Percentiles rank a stretch among this genome's conserved stretches.
Conservation (phyloP, 2,797 vertebrate species). For the Gila robusta region DNA sequence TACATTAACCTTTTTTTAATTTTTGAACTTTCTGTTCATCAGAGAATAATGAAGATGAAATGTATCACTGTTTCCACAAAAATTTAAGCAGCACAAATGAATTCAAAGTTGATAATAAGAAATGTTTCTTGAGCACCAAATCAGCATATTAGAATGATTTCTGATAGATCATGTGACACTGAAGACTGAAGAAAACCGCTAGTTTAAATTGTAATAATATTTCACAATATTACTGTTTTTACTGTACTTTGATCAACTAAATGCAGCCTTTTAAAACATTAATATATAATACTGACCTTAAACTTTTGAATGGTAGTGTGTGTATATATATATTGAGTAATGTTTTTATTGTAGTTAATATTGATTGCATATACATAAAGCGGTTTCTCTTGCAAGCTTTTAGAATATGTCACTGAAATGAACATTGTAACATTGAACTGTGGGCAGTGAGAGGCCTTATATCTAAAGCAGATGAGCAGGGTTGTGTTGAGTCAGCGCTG, state of each 20-base stretch:
- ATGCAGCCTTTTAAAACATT: background rate
- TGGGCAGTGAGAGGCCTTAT: background rate
- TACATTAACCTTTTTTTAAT: background rate
- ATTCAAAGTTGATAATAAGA: background rate
- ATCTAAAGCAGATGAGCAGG: slow-evolving; percentile 34
- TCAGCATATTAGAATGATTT: background rate
- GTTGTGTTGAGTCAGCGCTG: slow-evolving; percentile 48
- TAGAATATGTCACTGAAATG: background rate
- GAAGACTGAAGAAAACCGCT: background rate
- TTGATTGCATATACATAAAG: background rate
- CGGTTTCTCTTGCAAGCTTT: background rate
- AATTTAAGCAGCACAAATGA: background rate
- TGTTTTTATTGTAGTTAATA: background rate
- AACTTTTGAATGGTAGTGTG: background rate
- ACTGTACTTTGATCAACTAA: background rate
- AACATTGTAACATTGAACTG: background rate
- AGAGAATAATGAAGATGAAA: background rate
- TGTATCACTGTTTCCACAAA: background rate
- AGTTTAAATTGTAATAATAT: background rate
- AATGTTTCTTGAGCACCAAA: background rate
- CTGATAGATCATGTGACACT: background rate
- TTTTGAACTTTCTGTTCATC: background rate
- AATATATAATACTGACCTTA: background rate
- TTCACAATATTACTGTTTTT: background rate
- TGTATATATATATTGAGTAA: background rate